Evolutionary conservation across 2,797 vertebrate genomes (phyloP).

Genomic region (Leuciscus waleckii): DNA sequence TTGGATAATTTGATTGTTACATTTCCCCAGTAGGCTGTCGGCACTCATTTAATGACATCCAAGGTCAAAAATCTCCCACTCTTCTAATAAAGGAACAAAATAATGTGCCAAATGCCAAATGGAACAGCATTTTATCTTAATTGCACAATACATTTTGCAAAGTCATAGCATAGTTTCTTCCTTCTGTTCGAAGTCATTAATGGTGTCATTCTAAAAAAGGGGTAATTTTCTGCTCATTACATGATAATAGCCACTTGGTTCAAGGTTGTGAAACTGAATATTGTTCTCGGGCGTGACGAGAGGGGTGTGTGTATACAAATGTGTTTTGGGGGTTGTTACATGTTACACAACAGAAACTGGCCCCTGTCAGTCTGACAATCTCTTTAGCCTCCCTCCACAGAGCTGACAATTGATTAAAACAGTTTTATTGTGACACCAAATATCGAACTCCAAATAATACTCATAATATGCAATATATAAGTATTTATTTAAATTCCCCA

Average conservation of each 20-base stretch:
- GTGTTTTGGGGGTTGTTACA: conserved; percentile 43
- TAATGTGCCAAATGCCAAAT: background rate
- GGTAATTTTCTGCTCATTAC: conserved; percentile 53
- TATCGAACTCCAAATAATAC: background rate
- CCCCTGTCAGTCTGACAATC: conserved; percentile 38
- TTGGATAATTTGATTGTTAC: background rate
- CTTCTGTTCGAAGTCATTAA: conserved; percentile 58
- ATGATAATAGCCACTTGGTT: conserved; percentile 57
- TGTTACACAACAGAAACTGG: conserved; percentile 57
- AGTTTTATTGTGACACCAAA: background rate
- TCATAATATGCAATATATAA: too few species aligned
- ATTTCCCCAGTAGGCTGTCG: background rate
- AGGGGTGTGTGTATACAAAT: background rate
- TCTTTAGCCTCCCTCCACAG: conserved; percentile 19
- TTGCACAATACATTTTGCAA: conserved; percentile 43
- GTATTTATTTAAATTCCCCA: background rate
- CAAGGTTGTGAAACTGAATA: conserved; percentile 55
- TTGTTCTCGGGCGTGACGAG: conserved; percentile 53
- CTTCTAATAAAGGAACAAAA: background rate
- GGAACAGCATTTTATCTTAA: conserved; percentile 26
- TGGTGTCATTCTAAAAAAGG: conserved; percentile 55
- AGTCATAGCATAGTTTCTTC: conserved; percentile 28
- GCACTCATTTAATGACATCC: background rate
- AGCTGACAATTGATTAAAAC: background rate
- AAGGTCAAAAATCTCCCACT: background rate